These are phyloP conservation scores for Stegodyphus dumicola DNA, from an alignment of 1,140 invertebrate genomes.

Conservation along the genomic window DNA sequence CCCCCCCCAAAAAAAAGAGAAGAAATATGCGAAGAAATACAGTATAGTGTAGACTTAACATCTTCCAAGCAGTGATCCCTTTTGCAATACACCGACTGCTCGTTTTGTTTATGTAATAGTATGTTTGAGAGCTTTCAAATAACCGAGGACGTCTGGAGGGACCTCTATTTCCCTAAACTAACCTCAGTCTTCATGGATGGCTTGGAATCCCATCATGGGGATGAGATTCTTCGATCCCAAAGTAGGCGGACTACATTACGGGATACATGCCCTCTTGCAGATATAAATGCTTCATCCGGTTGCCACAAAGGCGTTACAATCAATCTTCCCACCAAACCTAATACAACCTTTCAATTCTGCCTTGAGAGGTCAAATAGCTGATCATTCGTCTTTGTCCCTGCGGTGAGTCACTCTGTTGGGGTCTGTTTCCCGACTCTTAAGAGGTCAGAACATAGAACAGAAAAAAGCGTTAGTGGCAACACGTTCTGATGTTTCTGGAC, in stretches of 20 bases:
- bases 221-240: background rate
- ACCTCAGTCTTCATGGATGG: too few species aligned
- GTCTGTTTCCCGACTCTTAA: background rate
- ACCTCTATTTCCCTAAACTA: too few species aligned
- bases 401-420: background rate
- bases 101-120: too few species aligned
- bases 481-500: background rate
- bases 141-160: too few species aligned
- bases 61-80: too few species aligned
- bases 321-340: constrained; percentile 16
- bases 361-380: constrained; percentile 45
- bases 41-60: too few species aligned
- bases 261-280: constrained; percentile 20
- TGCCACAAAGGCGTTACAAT: constrained; percentile 16
- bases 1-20: too few species aligned
- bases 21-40: too few species aligned
- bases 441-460: background rate
- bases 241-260: background rate
- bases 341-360: constrained; percentile 30
- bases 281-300: constrained; percentile 17
- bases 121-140: too few species aligned
- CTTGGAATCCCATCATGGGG: too few species aligned
- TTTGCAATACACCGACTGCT: too few species aligned
- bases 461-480: background rate
- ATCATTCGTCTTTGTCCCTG: constrained; percentile 23